Conservation (phyloP, 2,797 vertebrate species). For the Pipistrellus nathusii region DNA sequence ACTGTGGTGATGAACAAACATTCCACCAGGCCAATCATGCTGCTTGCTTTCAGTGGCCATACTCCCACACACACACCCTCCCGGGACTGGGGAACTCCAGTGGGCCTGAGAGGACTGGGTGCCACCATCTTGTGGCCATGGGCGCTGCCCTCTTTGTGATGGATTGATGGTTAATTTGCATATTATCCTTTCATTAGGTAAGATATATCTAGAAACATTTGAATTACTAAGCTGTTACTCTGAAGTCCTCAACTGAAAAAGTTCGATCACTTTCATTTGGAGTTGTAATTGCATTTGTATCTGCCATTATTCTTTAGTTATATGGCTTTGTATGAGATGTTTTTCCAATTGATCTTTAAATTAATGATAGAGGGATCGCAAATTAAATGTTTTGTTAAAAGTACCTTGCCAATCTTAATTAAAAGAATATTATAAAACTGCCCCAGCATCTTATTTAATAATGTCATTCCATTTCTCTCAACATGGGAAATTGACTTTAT, state of each 20-base stretch:
- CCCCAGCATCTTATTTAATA: slow-evolving; percentile 12
- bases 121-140: no score
- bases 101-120: no score
- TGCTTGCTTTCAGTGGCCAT: no score
- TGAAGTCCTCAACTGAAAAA: background rate
- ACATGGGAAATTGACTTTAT: slow-evolving; percentile 17
- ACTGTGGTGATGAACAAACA: no score
- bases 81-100: no score
- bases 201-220: background rate
- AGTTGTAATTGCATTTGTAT: background rate
- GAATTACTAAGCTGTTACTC: background rate
- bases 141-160: no score
- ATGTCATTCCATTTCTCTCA: background rate
- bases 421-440: slow-evolving; percentile 1
- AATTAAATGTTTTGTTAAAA: slow-evolving; percentile 40
- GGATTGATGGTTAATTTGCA: no score
- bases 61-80: no score
- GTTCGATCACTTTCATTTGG: background rate
- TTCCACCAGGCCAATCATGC: no score
- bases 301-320: background rate
- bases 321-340: background rate
- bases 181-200: no score
- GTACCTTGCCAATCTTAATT: slow-evolving; percentile 20
- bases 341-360: background rate
- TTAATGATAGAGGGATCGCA: background rate